Evolutionary conservation across 2,113 vertebrate genomes (phyloP).

Genomic region (Rhipidura dahli): DNA sequence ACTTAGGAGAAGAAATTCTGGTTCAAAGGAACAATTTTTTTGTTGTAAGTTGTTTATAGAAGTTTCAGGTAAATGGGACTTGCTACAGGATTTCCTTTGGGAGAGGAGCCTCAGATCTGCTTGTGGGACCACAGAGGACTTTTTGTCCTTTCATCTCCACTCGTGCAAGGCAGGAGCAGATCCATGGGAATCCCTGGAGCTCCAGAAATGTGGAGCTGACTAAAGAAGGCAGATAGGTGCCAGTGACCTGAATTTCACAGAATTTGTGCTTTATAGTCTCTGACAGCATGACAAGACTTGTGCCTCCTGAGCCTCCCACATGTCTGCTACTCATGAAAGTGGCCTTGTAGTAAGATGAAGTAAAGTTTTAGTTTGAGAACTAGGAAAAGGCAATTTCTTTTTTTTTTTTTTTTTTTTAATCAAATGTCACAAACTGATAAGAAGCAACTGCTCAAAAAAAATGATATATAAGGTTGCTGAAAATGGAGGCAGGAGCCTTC

Average conservation of each 20-base stretch:
- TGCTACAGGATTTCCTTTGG: neutral
- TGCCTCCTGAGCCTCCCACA: neutral
- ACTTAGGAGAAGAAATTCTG: neutral
- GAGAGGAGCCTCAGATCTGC: neutral
- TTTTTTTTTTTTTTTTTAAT: neutral
- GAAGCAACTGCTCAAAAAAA: neutral
- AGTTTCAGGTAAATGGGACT: neutral
- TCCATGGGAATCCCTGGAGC: neutral
- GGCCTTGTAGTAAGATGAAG: neutral
- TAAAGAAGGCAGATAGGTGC: constrained; percentile 5
- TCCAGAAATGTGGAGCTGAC: neutral
- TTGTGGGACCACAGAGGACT: neutral
- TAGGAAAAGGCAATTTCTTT: neutral
- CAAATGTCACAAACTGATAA: neutral
- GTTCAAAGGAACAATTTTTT: neutral
- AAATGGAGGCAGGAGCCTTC: neutral
- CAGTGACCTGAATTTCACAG: constrained; percentile 39
- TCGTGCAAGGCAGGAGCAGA: neutral
- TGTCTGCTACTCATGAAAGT: neutral
- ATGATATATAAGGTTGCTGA: neutral
- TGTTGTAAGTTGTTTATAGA: neutral
- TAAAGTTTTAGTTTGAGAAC: neutral
- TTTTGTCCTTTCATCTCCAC: neutral
- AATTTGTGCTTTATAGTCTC: neutral
- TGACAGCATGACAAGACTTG: constrained; percentile 6